These are phyloP conservation scores for Monarcha castaneiventris DNA, from an alignment of 2,113 vertebrate genomes.

Conservation along the genomic window DNA sequence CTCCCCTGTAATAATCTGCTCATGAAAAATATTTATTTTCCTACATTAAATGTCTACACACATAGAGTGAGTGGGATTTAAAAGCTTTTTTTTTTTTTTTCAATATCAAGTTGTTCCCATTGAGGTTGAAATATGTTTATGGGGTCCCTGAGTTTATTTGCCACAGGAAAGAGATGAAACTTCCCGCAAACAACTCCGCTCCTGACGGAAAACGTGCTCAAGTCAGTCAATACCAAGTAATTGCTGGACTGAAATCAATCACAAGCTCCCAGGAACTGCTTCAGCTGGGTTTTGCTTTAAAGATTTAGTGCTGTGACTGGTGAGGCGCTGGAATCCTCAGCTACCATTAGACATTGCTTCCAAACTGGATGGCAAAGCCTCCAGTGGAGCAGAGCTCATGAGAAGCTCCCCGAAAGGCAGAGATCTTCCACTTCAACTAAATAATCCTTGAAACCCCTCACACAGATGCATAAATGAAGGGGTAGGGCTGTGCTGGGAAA, in stretches of 20 bases:
- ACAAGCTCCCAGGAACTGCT: background rate
- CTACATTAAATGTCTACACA: background rate
- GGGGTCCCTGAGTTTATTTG: background rate
- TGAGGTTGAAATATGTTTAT: background rate
- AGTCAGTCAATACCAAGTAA: background rate
- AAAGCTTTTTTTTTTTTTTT: background rate
- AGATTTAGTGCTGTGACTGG: background rate
- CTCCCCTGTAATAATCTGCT: background rate
- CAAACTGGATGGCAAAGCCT: background rate
- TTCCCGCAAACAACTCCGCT: background rate
- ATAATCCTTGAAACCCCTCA: background rate
- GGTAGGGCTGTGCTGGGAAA: background rate
- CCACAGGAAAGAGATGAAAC: background rate
- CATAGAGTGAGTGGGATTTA: background rate
- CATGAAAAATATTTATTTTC: background rate
- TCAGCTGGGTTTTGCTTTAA: background rate
- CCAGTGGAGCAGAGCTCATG: fast-evolving
- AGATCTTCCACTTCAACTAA: background rate
- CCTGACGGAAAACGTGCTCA: fast-evolving
- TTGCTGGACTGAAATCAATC: constrained; percentile 4
- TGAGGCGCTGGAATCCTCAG: background rate
- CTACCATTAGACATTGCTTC: background rate
- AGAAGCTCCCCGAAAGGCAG: background rate
- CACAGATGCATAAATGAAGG: fast-evolving
- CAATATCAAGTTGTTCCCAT: background rate